A percentile compares a stretch with the other conserved stretches of the same genome.
Conservation (phyloP, 1,140 invertebrate genomes). For the Drosophila suzukii region DNA sequence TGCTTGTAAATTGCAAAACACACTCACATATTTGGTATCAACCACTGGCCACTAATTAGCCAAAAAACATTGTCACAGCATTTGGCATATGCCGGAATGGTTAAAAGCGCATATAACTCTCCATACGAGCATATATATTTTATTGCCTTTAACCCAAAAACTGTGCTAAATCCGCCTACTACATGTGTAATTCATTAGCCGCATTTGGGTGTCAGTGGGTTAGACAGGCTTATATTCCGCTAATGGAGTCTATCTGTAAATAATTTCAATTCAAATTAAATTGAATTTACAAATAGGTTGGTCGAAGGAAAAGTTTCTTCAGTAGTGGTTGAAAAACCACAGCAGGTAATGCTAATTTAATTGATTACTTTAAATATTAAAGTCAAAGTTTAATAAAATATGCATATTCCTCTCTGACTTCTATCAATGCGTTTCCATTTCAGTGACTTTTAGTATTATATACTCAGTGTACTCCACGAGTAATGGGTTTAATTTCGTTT, state of each 20-base stretch:
- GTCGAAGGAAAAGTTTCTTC: neutral
- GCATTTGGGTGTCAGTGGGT: slow-evolving; percentile 32
- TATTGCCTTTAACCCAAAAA: slow-evolving; percentile 27
- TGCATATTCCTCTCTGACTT: too few relatives aligned
- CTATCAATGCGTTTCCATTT: too few relatives aligned
- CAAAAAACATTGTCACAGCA: slow-evolving; percentile 44
- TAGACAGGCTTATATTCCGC: slow-evolving; percentile 12
- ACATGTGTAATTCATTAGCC: slow-evolving; percentile 41
- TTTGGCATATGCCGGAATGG: slow-evolving; percentile 16
- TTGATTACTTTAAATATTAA: slow-evolving; percentile 6
- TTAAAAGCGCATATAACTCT: neutral
- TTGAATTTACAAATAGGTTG: slow-evolving; percentile 1
- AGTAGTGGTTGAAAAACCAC: neutral
- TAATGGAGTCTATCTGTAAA: slow-evolving; percentile 38
- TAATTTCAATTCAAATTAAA: slow-evolving; percentile 23
- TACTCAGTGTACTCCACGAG: too few relatives aligned
- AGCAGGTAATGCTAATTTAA: slow-evolving; percentile 4
- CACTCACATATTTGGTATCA: slow-evolving; percentile 6
- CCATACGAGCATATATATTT: slow-evolving; percentile 11
- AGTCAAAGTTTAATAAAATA: neutral
- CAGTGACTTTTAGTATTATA: too few relatives aligned
- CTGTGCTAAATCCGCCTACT: neutral
- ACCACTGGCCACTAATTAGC: slow-evolving; percentile 51
- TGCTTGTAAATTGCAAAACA: slow-evolving; percentile 28
- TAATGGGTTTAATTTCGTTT: neutral